These are phyloP conservation scores for Mythimna impura DNA, from an alignment of 2,888 invertebrate species.

Conservation along the genomic window DNA sequence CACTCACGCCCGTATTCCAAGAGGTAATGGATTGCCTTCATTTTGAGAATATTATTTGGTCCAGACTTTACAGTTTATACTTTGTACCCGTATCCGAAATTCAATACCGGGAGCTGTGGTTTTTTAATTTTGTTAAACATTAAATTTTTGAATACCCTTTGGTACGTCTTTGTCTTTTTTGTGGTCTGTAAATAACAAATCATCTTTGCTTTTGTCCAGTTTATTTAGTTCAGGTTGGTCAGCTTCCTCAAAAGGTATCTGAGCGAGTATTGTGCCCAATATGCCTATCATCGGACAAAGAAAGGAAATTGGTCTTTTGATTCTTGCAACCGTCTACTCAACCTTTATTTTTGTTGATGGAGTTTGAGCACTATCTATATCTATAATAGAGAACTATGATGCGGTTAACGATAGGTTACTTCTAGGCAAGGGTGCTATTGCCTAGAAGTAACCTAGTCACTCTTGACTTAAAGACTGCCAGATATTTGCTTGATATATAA, in stretches of 20 bases:
- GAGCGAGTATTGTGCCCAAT: not conserved
- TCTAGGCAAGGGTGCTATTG: not conserved
- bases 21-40: constrained; percentile 19
- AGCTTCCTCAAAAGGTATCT: not conserved
- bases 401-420: not conserved
- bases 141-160: constrained; percentile 41
- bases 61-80: constrained; percentile 20
- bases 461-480: not conserved
- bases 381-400: not conserved
- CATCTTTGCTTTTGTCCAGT: constrained; percentile 11
- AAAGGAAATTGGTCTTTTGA: not conserved
- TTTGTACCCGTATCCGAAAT: constrained; percentile 59
- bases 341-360: too few species aligned
- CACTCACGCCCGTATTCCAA: constrained; percentile 48
- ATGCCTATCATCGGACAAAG: not conserved
- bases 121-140: constrained; percentile 37
- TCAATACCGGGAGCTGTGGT: constrained; percentile 65
- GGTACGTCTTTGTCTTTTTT: constrained; percentile 17
- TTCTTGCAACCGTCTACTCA: not conserved
- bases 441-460: not conserved
- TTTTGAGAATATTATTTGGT: constrained; percentile 23
- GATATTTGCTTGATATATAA: not conserved
- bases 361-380: too few species aligned
- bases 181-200: constrained; percentile 43
- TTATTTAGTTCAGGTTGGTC: not conserved